Evolutionary conservation across 2,113 vertebrate species (phyloP).

Genomic region (Panthera tigris): DNA sequence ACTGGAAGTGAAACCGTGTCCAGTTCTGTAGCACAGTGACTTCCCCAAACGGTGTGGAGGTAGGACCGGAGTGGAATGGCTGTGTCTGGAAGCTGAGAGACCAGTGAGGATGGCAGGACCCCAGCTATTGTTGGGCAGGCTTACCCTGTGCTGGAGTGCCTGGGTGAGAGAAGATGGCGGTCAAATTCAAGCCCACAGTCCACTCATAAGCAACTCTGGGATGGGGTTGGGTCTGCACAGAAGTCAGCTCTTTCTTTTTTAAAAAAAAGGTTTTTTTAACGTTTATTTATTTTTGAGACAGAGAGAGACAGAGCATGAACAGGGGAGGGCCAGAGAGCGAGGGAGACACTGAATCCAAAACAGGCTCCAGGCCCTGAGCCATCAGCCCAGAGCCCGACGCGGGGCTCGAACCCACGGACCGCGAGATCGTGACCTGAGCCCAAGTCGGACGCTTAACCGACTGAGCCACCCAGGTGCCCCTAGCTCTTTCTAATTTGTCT

Average conservation of each 20-base stretch:
- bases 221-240: neutral
- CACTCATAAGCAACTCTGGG: neutral
- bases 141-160: neutral
- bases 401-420: no score
- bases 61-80: neutral
- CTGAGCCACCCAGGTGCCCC: no score
- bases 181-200: neutral
- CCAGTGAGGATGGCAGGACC: neutral
- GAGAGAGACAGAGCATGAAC: no score
- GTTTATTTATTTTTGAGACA: no score
- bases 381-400: no score
- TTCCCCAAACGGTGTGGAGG: neutral
- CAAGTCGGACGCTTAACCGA: no score
- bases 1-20: neutral
- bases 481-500: neutral
- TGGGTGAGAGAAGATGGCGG: neutral
- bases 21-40: neutral
- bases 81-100: neutral
- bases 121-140: no score
- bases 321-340: no score
- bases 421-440: no score
- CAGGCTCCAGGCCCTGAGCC: no score
- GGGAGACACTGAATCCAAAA: no score
- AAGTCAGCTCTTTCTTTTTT: neutral
- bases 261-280: no score